A percentile compares a stretch with the other conserved stretches of the same genome.
phyloP scores from a whole-genome alignment of 2,888 invertebrate species.

The Muscina levida region DNA sequence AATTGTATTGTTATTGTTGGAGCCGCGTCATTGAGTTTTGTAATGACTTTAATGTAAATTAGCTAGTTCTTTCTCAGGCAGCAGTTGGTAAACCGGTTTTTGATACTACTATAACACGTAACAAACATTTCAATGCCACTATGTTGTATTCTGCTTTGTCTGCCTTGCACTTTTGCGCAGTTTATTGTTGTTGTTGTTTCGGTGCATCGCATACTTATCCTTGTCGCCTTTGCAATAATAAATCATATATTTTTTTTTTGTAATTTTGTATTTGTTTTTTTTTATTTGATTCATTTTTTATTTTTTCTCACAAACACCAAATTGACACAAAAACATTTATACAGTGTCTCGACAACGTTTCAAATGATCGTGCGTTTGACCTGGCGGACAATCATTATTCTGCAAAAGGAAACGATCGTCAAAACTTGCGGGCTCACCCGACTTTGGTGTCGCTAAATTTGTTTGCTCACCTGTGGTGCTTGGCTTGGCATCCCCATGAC shows the following conservation, averaged over 20 bases:
- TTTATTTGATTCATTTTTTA: constrained; percentile 5
- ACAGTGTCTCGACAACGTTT: constrained; percentile 58
- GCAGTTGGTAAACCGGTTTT: not conserved
- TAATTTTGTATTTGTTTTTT: not conserved
- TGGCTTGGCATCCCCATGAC: constrained; percentile 59
- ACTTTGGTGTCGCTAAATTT: not conserved
- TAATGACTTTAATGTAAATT: not conserved
- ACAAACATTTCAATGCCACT: not conserved
- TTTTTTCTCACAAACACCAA: not conserved
- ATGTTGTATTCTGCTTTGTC: not conserved
- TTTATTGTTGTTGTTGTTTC: not conserved
- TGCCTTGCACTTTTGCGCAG: not conserved
- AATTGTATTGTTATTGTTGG: not conserved
- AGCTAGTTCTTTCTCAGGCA: not conserved
- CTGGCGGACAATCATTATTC: constrained; percentile 66
- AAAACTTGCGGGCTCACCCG: constrained; percentile 62
- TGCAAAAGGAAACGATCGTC: constrained; percentile 72
- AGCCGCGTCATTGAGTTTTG: not conserved
- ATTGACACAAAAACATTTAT: constrained; percentile 22
- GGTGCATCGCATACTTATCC: not conserved
- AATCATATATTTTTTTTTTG: not conserved
- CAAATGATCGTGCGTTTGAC: constrained; percentile 65
- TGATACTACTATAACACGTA: not conserved
- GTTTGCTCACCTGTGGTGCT: constrained; percentile 66
- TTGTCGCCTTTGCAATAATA: not conserved